These are phyloP conservation scores for Ptilodon capucinus DNA, from an alignment of 2,888 invertebrate species.

Conservation along the genomic window DNA sequence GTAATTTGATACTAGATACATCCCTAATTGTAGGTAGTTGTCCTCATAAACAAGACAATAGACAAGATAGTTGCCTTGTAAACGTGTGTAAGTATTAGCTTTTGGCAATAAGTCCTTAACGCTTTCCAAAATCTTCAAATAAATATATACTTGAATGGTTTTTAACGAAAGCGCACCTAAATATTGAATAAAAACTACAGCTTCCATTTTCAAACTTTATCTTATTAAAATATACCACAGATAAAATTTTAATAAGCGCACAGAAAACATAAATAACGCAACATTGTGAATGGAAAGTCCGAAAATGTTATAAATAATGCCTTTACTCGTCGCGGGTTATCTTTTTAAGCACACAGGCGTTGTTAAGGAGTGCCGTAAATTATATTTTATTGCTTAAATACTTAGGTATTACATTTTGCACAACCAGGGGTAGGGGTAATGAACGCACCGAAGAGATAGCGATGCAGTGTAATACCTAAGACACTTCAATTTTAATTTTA, in stretches of 20 bases:
- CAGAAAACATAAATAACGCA: slow-evolving; percentile 52
- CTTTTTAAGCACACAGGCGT: slow-evolving; percentile 56
- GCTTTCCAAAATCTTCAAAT: no score
- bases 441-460: slow-evolving; percentile 43
- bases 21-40: no score
- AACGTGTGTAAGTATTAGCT: no score
- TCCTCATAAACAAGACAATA: no score
- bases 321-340: slow-evolving; percentile 62
- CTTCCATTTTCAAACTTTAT: slow-evolving; percentile 10
- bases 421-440: slow-evolving; percentile 31
- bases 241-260: slow-evolving; percentile 48
- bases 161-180: no score
- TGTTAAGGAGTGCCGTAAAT: slow-evolving; percentile 58
- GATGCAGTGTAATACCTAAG: not conserved
- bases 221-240: slow-evolving; percentile 36
- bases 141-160: no score
- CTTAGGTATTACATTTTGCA: slow-evolving; percentile 58
- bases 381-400: slow-evolving; percentile 60
- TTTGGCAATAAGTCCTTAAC: no score
- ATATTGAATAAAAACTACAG: not conserved
- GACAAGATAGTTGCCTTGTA: no score
- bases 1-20: no score
- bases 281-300: slow-evolving; percentile 56
- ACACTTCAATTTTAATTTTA: no score
- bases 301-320: slow-evolving; percentile 58